Conservation (phyloP, 2,888 invertebrate genomes). For the Mythimna lalbum region DNA sequence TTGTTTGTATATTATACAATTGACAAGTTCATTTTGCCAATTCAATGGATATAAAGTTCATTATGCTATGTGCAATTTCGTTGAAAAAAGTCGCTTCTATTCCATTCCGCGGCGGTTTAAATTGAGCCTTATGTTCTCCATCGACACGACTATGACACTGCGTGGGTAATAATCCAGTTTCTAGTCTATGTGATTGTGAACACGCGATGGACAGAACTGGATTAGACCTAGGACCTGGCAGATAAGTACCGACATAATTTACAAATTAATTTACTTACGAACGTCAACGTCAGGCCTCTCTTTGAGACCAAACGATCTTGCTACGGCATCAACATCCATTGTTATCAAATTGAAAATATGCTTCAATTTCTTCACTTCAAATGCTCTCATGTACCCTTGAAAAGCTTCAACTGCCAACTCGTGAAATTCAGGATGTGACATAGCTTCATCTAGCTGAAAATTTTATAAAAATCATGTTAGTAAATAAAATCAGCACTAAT, state of each 20-base stretch:
- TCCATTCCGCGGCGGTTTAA: no score
- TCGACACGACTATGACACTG: no score
- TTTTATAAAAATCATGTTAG: not conserved
- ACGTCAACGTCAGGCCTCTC: constrained; percentile 98
- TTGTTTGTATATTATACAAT: no score
- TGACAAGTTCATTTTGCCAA: no score
- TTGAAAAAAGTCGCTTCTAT: no score
- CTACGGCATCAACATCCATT: constrained; percentile 96
- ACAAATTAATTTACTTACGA: constrained; percentile 88
- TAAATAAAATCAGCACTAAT: not conserved
- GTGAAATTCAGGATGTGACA: constrained; percentile 96
- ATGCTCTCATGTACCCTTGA: constrained; percentile 98
- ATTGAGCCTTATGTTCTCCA: no score
- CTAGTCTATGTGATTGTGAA: no score
- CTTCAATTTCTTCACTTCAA: constrained; percentile 98
- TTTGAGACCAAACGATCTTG: constrained; percentile 97
- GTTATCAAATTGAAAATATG: constrained; percentile 97
- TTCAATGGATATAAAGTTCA: no score
- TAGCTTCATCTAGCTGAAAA: constrained; percentile 96
- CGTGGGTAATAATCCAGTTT: no score
- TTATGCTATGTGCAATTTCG: no score
- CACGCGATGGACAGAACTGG: no score
- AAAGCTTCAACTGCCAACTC: constrained; percentile 98
- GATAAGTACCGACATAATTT: not conserved
- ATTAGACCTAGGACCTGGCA: not conserved